These are phyloP conservation scores for Drosophila acutilabella DNA, from an alignment of 2,888 invertebrate genomes.

Conservation along the genomic window DNA sequence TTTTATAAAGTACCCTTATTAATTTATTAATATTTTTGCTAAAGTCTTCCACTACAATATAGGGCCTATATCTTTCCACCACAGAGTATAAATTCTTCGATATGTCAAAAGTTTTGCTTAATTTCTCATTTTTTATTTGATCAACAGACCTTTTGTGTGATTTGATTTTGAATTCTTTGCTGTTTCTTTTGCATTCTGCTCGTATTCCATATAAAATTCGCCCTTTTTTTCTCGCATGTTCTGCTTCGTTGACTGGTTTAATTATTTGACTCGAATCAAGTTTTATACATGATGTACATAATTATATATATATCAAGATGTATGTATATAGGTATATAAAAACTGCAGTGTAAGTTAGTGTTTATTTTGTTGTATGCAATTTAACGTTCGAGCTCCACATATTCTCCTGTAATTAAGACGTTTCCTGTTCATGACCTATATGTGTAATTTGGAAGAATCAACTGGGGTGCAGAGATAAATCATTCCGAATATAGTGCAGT, in stretches of 20 bases:
- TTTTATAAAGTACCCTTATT: too few relatives aligned
- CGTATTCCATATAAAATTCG: conserved; percentile 30
- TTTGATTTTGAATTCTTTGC: conserved; percentile 19
- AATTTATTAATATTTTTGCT: too few relatives aligned
- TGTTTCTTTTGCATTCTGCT: conserved; percentile 5
- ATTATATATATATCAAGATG: not conserved
- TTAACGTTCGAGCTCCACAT: conserved; percentile 68
- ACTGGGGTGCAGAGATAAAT: conserved; percentile 5
- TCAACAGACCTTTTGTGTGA: conserved; percentile 20
- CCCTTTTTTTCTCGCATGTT: conserved; percentile 61
- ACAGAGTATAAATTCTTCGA: conserved; percentile 6
- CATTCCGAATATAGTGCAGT: not conserved
- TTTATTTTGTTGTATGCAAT: conserved; percentile 52
- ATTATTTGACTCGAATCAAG: conserved; percentile 69
- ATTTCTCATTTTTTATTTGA: conserved; percentile 27
- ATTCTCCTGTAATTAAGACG: conserved; percentile 71
- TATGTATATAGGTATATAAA: not conserved
- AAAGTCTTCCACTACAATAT: not conserved
- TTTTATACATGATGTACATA: conserved; percentile 19
- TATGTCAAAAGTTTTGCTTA: not conserved
- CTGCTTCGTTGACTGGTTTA: conserved; percentile 68
- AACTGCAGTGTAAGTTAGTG: not conserved
- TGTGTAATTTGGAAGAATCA: conserved; percentile 42
- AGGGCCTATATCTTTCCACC: too few relatives aligned
- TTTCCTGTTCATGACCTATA: conserved; percentile 76